Evolutionary conservation across 2,888 invertebrate genomes (phyloP).

Genomic region (Drosophila rubida): DNA sequence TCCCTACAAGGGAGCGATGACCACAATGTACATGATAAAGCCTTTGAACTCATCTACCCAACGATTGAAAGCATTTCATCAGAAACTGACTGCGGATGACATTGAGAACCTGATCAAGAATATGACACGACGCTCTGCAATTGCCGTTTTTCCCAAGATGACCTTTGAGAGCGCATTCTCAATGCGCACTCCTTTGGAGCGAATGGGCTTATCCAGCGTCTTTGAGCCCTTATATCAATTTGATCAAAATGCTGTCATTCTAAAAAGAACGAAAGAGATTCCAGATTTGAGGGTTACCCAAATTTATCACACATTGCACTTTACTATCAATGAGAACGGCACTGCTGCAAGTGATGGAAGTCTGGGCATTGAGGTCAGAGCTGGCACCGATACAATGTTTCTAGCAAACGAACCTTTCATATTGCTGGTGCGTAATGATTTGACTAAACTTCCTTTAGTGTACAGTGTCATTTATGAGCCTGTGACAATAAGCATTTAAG

Average conservation of each 20-base stretch:
- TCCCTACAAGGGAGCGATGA: conserved; percentile 3
- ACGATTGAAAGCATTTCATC: background rate
- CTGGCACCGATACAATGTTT: background rate
- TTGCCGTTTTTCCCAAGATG: background rate
- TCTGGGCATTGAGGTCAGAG: background rate
- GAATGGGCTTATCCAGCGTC: background rate
- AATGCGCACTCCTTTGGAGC: background rate
- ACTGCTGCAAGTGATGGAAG: background rate
- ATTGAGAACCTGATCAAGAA: conserved; percentile 2
- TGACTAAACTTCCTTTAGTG: conserved; percentile 1
- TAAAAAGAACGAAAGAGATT: too few relatives aligned
- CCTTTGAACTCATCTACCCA: background rate
- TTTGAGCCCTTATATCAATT: background rate
- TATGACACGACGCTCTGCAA: background rate
- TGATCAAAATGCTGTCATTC: background rate
- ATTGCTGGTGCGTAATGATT: background rate
- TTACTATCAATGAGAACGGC: background rate
- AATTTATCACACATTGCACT: background rate
- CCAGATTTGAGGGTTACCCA: background rate
- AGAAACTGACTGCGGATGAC: background rate
- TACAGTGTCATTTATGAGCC: conserved; percentile 7
- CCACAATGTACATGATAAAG: conserved; percentile 14
- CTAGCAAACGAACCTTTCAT: background rate
- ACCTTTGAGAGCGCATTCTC: background rate
- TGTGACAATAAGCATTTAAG: too few relatives aligned